Evolutionary conservation across 2,888 invertebrate genomes (phyloP).

Genomic region (Eristalinus sepulchralis): DNA sequence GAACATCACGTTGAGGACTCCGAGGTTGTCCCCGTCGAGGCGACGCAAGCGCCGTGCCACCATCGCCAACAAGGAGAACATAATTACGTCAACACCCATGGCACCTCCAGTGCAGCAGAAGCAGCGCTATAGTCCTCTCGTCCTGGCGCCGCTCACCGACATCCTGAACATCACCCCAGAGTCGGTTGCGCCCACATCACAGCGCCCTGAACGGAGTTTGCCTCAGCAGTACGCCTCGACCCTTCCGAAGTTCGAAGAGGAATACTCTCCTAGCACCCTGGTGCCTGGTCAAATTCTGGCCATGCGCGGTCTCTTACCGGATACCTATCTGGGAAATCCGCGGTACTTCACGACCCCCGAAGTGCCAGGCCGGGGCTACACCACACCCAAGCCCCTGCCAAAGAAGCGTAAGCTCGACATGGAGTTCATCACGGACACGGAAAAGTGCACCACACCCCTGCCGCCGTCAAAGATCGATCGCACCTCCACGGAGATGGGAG

Average conservation of each 20-base stretch:
- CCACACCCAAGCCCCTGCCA: conserved; percentile 56
- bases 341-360: conserved; percentile 76
- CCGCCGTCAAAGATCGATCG: conserved; percentile 6
- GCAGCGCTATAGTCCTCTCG: conserved; percentile 75
- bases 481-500: conserved; percentile 78
- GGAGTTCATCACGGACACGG: conserved; percentile 74
- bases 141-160: conserved; percentile 76
- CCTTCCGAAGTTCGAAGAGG: conserved; percentile 78
- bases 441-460: not conserved
- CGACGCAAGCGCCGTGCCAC: conserved; percentile 76
- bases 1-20: conserved; percentile 38
- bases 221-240: conserved; percentile 77
- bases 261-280: conserved; percentile 79
- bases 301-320: conserved; percentile 77
- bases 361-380: not conserved
- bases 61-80: conserved; percentile 77
- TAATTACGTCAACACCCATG: conserved; percentile 77
- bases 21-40: conserved; percentile 40
- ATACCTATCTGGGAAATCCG: conserved; percentile 78
- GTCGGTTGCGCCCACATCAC: not conserved
- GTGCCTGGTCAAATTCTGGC: conserved; percentile 77
- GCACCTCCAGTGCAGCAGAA: conserved; percentile 41
- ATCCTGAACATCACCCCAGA: conserved; percentile 76
- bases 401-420: conserved; percentile 76
- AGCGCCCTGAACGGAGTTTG: conserved; percentile 50